These are phyloP conservation scores for Resseliella maxima DNA, from an alignment of 2,888 invertebrate species.

Conservation along the genomic window DNA sequence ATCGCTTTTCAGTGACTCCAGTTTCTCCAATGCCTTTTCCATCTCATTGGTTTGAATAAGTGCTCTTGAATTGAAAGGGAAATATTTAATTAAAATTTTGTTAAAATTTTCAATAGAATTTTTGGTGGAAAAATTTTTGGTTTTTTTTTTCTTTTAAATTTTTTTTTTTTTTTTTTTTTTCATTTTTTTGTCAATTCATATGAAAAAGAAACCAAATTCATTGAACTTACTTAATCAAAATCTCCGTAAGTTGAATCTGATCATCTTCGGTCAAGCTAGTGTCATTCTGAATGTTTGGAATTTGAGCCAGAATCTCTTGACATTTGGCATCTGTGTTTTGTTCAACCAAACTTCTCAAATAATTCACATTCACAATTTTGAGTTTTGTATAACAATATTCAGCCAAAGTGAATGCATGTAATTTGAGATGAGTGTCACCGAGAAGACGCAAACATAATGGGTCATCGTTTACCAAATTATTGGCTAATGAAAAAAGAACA, in stretches of 20 bases:
- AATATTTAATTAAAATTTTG: no score
- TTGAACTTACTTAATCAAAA: constrained; percentile 56
- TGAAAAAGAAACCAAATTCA: no score
- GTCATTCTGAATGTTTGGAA: constrained; percentile 63
- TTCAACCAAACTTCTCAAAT: constrained; percentile 64
- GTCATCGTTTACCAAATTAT: no score
- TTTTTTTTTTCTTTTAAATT: no score
- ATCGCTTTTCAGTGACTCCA: constrained; percentile 55
- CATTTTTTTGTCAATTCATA: no score
- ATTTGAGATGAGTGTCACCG: constrained; percentile 67
- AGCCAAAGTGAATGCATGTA: constrained; percentile 70
- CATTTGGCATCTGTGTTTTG: constrained; percentile 70
- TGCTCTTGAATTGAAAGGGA: not conserved
- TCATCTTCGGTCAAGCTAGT: constrained; percentile 59
- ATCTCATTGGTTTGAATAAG: constrained; percentile 39
- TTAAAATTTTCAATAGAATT: no score
- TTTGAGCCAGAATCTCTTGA: constrained; percentile 67
- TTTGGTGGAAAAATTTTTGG: no score
- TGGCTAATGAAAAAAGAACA: no score
- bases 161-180: no score
- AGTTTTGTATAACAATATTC: constrained; percentile 61
- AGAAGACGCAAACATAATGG: constrained; percentile 64
- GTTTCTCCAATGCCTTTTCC: constrained; percentile 26
- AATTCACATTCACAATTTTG: constrained; percentile 59
- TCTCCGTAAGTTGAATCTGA: constrained; percentile 25